Evolutionary conservation across 2,888 invertebrate genomes (phyloP), one percentile per base, ranked within the genome.

Genomic region (Spodoptera exigua): DNA sequence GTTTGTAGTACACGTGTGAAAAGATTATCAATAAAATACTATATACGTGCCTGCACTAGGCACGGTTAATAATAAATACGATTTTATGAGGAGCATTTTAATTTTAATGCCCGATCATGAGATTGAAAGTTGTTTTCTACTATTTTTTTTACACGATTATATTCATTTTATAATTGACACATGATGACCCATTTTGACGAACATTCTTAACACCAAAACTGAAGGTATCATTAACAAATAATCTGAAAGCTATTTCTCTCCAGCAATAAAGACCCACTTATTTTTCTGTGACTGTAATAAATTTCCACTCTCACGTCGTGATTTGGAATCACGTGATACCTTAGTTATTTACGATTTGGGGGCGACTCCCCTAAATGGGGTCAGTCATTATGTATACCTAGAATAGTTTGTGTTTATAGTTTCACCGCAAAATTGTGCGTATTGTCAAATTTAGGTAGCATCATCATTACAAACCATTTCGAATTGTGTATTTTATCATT

Each of bases 331-430:
- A 78, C 74, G 78, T 81, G 80, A 83, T 82, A 71, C 70, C 68
- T n/a, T 70, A 73, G 74, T 83, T 77, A 86, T 84, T 82, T 82
- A 82, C 74, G 78, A 79, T 79, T 76, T 61, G 60, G 71, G 72
- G 61, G 60, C 65, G 61, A 61, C 62, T 69, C 61, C 37, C 73
- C 70, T 73, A 79, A 78, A 81, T 76, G 61, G 49, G 82, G 81
- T 81, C 80, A 81, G 75, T 78, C 79, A 83, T 83, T 82, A 82
- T 81, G 77, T 3, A 5, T 21, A 5, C 5, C 1, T 77, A 73
- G 74, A 78, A 80, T 74, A 74, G 67, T 79, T 76, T 72, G 70
- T 63, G 7, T 59, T 62, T 53, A 64, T 48, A 60, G 63, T 64
- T 70, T 63, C 64, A 74, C 70, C 70, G 74, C 78, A 74, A 81